Evolutionary conservation across 2,797 vertebrate species (phyloP).

Genomic region (Uromys caudimaculatus): DNA sequence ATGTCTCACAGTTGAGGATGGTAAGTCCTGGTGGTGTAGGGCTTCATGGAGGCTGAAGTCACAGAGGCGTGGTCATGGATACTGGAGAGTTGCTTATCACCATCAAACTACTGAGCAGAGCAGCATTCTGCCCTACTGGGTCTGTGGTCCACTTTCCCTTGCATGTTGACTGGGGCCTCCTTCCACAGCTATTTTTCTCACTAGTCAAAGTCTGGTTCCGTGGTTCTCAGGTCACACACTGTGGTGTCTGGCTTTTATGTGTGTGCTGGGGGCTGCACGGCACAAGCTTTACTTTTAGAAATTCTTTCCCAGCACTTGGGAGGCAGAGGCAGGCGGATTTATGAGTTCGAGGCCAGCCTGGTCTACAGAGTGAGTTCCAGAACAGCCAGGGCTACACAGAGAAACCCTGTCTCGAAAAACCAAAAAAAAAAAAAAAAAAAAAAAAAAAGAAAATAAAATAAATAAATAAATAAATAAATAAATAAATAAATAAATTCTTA

Average conservation of each 20-base stretch:
- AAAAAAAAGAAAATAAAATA: too few species aligned
- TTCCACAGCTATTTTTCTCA: not conserved
- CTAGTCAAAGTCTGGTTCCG: not conserved
- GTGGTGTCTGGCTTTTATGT: not conserved
- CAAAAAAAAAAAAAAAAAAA: too few species aligned
- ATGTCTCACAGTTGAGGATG: not conserved
- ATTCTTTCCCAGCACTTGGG: too few species aligned
- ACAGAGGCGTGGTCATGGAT: fast-evolving
- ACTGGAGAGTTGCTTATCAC: not conserved
- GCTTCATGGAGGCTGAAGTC: not conserved
- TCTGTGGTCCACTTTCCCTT: not conserved
- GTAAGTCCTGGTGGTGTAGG: fast-evolving
- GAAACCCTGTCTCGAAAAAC: too few species aligned
- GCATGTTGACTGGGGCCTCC: not conserved
- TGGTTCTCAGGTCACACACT: too few species aligned
- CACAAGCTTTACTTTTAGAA: not conserved
- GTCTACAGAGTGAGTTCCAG: too few species aligned
- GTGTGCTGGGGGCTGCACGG: not conserved
- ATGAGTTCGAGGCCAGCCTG: too few species aligned
- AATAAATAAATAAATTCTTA: too few species aligned
- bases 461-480: too few species aligned
- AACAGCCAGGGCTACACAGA: too few species aligned
- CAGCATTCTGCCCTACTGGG: fast-evolving
- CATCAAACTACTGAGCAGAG: not conserved
- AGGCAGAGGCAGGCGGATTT: too few species aligned